Evolutionary conservation across 2,797 vertebrate species (phyloP).

Genomic region (Geotrypetes seraphini): DNA sequence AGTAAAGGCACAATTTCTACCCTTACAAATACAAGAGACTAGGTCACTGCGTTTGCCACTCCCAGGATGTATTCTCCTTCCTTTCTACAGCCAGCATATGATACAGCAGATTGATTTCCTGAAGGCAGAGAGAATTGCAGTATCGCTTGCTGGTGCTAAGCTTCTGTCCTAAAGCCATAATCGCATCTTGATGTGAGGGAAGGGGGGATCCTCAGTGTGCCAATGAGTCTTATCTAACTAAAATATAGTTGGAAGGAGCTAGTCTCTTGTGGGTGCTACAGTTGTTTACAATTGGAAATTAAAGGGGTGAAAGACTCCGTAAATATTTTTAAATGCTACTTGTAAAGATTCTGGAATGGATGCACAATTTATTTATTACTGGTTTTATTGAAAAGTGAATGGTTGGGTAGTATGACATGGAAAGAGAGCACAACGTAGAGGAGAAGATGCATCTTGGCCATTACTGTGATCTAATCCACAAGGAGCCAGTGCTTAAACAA

Average conservation of each 20-base stretch:
- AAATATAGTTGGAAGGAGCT: too few relatives aligned
- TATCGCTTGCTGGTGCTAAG: conserved; percentile 12
- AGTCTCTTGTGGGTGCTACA: conserved; percentile 13
- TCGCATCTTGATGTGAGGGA: fast-evolving
- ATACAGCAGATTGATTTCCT: too few relatives aligned
- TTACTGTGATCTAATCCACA: not conserved
- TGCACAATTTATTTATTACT: conserved; percentile 26
- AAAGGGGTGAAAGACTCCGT: conserved; percentile 2
- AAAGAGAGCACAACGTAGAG: too few relatives aligned
- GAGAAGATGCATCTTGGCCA: not conserved
- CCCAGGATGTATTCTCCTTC: conserved; percentile 6
- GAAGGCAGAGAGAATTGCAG: too few relatives aligned
- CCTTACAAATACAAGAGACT: not conserved
- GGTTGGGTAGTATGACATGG: too few relatives aligned
- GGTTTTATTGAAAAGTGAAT: conserved; percentile 9
- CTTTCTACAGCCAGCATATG: conserved; percentile 24
- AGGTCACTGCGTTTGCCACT: conserved; percentile 13
- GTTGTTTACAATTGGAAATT: conserved; percentile 1
- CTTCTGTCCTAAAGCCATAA: conserved; percentile 3
- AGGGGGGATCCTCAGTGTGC: not conserved
- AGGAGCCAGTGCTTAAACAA: conserved; percentile 30
- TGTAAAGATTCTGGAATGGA: conserved; percentile 5
- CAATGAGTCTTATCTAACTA: conserved; percentile 4
- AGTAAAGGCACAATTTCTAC: not conserved
- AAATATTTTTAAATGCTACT: conserved; percentile 6